These are phyloP conservation scores for Drosophila pandora DNA, from an alignment of 1,140 invertebrate species.

Conservation along the genomic window DNA sequence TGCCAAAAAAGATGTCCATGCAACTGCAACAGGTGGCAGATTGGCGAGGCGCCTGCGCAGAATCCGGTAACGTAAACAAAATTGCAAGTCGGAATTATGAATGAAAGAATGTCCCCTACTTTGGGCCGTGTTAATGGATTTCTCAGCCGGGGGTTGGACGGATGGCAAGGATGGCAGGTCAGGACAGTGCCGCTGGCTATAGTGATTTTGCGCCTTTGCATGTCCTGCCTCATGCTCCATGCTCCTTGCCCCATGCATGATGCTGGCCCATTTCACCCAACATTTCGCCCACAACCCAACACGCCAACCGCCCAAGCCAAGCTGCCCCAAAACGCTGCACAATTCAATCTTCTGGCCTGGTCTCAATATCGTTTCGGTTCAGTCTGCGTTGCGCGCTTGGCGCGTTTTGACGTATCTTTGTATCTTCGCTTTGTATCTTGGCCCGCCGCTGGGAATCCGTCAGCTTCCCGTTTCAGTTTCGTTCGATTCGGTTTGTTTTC, in stretches of 20 bases:
- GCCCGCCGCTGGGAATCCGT: slow-evolving; percentile 8
- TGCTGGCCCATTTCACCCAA: slow-evolving; percentile 4
- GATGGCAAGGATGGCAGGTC: slow-evolving; percentile 19
- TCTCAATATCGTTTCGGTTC: slow-evolving; percentile 67
- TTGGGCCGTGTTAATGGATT: slow-evolving; percentile 67
- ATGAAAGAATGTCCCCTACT: slow-evolving; percentile 42
- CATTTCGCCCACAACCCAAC: too few species aligned
- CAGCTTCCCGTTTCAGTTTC: slow-evolving; percentile 22
- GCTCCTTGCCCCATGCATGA: not conserved
- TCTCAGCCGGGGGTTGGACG: slow-evolving; percentile 26
- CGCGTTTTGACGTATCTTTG: slow-evolving; percentile 75
- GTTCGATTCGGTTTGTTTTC: slow-evolving; percentile 23
- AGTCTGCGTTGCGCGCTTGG: slow-evolving; percentile 83
- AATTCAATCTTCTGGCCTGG: slow-evolving; percentile 70
- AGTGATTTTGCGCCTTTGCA: slow-evolving; percentile 78
- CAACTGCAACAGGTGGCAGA: slow-evolving; percentile 12
- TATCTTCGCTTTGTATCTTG: slow-evolving; percentile 22
- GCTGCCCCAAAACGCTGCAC: slow-evolving; percentile 57
- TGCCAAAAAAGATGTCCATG: slow-evolving; percentile 15
- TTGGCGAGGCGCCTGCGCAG: slow-evolving; percentile 53
- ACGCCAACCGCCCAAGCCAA: too few species aligned
- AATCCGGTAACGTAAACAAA: slow-evolving; percentile 61
- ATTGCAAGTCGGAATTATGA: slow-evolving; percentile 67
- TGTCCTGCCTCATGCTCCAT: slow-evolving; percentile 21
- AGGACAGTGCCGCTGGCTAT: slow-evolving; percentile 50